Percentiles rank a stretch among this genome's conserved stretches.
phyloP scores from a whole-genome alignment of 2,797 vertebrate species.

The Pangasius krempfi region DNA sequence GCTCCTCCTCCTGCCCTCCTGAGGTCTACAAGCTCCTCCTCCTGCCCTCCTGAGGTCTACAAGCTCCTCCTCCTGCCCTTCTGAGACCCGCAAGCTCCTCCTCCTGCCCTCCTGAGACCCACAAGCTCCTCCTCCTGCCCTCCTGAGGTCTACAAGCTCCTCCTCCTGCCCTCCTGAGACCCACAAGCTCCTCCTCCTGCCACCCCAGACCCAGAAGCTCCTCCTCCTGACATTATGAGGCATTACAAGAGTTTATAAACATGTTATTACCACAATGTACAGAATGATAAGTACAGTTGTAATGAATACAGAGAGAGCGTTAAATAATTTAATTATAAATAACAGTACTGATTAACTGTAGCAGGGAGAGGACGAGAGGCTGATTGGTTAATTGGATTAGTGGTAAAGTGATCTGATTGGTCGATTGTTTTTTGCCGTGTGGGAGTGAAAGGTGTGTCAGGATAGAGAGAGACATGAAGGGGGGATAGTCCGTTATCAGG shows the following conservation, averaged over 20 bases:
- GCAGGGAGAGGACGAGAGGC: conserved; percentile 94
- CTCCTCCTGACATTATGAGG: conserved; percentile 1
- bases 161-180: neutral
- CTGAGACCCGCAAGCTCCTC: too few species aligned
- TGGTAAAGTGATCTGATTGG: conserved; percentile 74
- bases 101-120: too few species aligned
- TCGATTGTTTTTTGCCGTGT: conserved; percentile 76
- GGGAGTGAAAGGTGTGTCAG: conserved; percentile 79
- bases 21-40: too few species aligned
- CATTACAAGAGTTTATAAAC: neutral
- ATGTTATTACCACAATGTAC: neutral
- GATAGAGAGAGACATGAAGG: conserved; percentile 66
- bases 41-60: too few species aligned
- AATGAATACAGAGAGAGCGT: neutral
- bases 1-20: too few species aligned
- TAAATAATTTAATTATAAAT: neutral
- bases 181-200: too few species aligned
- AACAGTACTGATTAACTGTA: neutral
- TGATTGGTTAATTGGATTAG: conserved; percentile 79
- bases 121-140: neutral
- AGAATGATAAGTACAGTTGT: neutral
- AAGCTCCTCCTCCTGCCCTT: too few species aligned
- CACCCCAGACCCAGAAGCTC: neutral
- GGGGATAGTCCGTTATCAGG: conserved; percentile 44
- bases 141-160: neutral